These are phyloP conservation scores for Pteronura brasiliensis DNA, from an alignment of 2,113 vertebrate genomes.

Conservation along the genomic window DNA sequence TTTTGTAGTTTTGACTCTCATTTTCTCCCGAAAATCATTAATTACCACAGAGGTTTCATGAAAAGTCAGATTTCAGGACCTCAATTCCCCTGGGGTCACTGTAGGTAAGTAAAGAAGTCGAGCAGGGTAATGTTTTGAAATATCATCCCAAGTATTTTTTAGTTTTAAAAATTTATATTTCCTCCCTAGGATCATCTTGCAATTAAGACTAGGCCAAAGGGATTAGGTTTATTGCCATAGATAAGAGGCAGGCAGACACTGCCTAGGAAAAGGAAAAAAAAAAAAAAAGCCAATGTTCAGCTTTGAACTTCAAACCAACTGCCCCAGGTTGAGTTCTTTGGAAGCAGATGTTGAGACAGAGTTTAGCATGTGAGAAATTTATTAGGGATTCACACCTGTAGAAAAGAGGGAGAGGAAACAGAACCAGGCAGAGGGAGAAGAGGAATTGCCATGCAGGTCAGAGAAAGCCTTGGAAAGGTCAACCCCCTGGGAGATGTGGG, in stretches of 20 bases:
- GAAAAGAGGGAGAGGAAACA: neutral
- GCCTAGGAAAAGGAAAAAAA: neutral
- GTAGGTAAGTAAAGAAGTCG: neutral
- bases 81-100: neutral
- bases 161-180: neutral
- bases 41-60: neutral
- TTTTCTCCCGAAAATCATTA: neutral
- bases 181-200: neutral
- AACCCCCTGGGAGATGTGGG: neutral
- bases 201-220: neutral
- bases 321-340: neutral
- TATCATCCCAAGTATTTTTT: slow-evolving; percentile 1
- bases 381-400: neutral
- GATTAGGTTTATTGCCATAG: slow-evolving; percentile 1
- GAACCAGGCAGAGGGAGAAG: neutral
- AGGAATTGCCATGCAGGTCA: fast-evolving
- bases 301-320: slow-evolving; percentile 41
- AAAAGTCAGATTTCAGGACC: neutral
- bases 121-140: neutral
- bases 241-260: neutral
- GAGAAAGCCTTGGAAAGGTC: neutral
- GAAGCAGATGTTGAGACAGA: neutral
- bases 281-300: neutral
- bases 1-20: neutral
- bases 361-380: neutral